Percentiles rank a stretch among this genome's conserved stretches.
Conservation (phyloP, 2,888 invertebrate species). For the Ectobius pallidus region DNA sequence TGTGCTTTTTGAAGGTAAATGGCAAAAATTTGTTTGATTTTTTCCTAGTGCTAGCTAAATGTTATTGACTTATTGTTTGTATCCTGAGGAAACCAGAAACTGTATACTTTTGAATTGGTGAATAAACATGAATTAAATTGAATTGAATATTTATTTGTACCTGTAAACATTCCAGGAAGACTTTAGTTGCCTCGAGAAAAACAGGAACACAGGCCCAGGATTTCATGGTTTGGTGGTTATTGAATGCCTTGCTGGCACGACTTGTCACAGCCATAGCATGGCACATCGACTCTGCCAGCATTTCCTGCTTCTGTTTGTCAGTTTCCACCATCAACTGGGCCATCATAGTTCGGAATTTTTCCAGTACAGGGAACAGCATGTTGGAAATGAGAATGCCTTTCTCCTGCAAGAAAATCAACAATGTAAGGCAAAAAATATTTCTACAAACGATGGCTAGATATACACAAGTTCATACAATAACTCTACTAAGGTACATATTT, state of each 20-base stretch:
- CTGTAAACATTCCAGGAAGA: constrained; percentile 58
- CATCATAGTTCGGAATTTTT: constrained; percentile 54
- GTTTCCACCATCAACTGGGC: constrained; percentile 50
- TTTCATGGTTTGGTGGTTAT: constrained; percentile 60
- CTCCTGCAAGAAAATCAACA: constrained; percentile 51
- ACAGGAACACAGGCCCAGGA: constrained; percentile 57
- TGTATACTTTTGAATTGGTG: no score
- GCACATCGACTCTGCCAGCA: constrained; percentile 48
- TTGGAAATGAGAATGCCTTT: constrained; percentile 56
- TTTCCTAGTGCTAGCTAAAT: no score
- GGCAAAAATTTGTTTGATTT: no score
- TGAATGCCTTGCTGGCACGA: constrained; percentile 64
- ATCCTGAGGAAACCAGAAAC: no score
- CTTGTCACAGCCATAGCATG: constrained; percentile 61
- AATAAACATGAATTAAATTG: no score
- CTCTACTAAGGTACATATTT: no score
- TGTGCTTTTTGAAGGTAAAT: no score
- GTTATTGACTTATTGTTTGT: no score
- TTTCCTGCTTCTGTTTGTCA: constrained; percentile 44
- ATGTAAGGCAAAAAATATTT: no score
- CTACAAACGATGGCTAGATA: no score
- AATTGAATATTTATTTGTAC: constrained; percentile 47
- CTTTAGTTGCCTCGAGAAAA: constrained; percentile 57
- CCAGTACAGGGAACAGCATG: constrained; percentile 56
- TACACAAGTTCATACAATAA: no score